A percentile compares a stretch with the other conserved stretches of the same genome.
phyloP scores from a whole-genome alignment of 2,888 invertebrate genomes.

The Drosophila glabriapex region DNA sequence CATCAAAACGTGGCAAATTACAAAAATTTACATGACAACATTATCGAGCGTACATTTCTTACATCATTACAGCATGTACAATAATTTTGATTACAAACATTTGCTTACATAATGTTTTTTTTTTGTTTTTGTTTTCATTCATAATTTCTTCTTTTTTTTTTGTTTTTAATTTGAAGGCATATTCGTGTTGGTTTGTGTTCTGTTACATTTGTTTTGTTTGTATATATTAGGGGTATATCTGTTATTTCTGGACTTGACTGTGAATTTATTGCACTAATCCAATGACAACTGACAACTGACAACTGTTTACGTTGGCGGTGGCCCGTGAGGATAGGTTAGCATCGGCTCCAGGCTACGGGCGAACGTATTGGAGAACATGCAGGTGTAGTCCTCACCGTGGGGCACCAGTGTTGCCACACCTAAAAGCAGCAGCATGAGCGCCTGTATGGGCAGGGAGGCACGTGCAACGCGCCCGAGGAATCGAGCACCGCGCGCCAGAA shows the following conservation, averaged over 20 bases:
- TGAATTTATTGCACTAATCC: conserved; percentile 61
- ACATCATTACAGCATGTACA: conserved; percentile 48
- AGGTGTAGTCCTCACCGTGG: conserved; percentile 93
- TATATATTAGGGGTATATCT: conserved; percentile 13
- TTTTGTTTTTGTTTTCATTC: conserved; percentile 4
- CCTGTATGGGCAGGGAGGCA: conserved; percentile 97
- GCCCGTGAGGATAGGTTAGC: conserved; percentile 95
- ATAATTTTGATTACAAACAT: conserved; percentile 56
- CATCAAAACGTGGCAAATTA: conserved; percentile 63
- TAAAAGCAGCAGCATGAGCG: conserved; percentile 95
- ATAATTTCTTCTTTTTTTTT: neutral
- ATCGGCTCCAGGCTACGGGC: conserved; percentile 94
- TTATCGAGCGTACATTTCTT: conserved; percentile 22
- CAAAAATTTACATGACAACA: conserved; percentile 66
- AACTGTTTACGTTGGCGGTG: conserved; percentile 92
- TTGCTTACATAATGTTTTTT: conserved; percentile 16
- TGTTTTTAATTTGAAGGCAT: conserved; percentile 53
- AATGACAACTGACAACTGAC: conserved; percentile 30
- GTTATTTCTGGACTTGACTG: conserved; percentile 17
- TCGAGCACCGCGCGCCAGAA: conserved; percentile 91
- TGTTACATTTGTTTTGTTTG: conserved; percentile 11
- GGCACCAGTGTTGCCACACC: conserved; percentile 97
- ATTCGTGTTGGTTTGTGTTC: conserved; percentile 36
- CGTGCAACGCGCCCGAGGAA: conserved; percentile 96
- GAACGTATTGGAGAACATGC: conserved; percentile 93